Percentiles rank a stretch among this genome's conserved stretches.
Conservation (phyloP, 2,888 invertebrate genomes). For the Acanthoscelides obtectus region DNA sequence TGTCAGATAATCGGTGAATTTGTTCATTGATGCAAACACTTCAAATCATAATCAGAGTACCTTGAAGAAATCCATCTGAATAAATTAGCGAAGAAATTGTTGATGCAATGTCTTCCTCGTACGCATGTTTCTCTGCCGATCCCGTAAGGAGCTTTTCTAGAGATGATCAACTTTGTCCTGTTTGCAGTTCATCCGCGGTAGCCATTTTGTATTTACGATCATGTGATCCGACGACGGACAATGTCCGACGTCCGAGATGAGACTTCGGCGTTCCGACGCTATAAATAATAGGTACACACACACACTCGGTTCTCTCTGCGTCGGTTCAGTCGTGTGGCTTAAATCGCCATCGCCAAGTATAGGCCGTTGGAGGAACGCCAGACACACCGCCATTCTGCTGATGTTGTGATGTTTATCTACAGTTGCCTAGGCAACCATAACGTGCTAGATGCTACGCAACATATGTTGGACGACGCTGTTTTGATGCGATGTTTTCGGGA, state of each 20-base stretch:
- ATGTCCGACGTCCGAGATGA: slow-evolving; percentile 23
- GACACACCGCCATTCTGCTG: slow-evolving; percentile 31
- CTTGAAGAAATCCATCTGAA: too few species aligned
- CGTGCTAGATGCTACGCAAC: slow-evolving; percentile 5
- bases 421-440: slow-evolving; percentile 9
- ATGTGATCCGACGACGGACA: slow-evolving; percentile 30
- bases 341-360: slow-evolving; percentile 78
- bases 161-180: too few species aligned
- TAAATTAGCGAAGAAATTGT: too few species aligned
- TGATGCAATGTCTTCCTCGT: too few species aligned
- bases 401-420: too few species aligned
- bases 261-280: slow-evolving; percentile 45
- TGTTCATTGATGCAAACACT: too few species aligned
- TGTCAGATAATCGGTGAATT: too few species aligned
- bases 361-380: slow-evolving; percentile 78
- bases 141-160: too few species aligned
- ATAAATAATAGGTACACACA: slow-evolving; percentile 60
- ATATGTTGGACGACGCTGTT: slow-evolving; percentile 3
- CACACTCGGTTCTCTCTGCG: slow-evolving; percentile 39
- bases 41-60: too few species aligned
- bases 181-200: too few species aligned
- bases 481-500: background rate
- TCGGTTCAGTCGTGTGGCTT: slow-evolving; percentile 16
- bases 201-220: slow-evolving; percentile 7
- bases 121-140: too few species aligned